phyloP scores from a whole-genome alignment of 2,888 invertebrate genomes.

The Drosophila pseudotalamancana region DNA sequence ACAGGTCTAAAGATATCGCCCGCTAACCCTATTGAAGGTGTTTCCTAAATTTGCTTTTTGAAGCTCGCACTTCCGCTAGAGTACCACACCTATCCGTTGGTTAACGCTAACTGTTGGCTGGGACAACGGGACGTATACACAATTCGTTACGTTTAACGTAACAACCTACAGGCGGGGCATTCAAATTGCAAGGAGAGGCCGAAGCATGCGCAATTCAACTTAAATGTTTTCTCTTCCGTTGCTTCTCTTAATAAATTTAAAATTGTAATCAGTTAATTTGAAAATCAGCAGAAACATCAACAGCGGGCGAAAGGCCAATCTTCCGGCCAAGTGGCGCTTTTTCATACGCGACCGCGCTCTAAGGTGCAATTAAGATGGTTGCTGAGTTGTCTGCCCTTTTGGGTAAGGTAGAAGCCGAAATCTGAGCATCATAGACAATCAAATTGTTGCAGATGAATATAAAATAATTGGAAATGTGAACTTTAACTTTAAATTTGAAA shows the following conservation, averaged over 20 bases:
- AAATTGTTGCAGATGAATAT: slow-evolving; percentile 8
- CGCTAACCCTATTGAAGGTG: neutral
- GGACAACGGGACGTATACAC: slow-evolving; percentile 15
- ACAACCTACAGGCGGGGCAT: slow-evolving; percentile 72
- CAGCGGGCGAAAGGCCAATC: slow-evolving; percentile 37
- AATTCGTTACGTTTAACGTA: slow-evolving; percentile 58
- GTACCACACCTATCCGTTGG: slow-evolving; percentile 51
- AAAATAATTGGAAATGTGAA: slow-evolving; percentile 21
- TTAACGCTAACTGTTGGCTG: slow-evolving; percentile 54
- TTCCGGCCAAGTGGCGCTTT: slow-evolving; percentile 35
- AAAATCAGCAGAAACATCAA: too few relatives aligned
- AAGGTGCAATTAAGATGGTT: slow-evolving; percentile 52
- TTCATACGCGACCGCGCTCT: slow-evolving; percentile 50
- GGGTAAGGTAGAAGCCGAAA: neutral
- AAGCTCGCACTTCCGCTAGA: slow-evolving; percentile 61
- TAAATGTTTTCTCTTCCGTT: neutral
- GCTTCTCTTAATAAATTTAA: slow-evolving; percentile 51
- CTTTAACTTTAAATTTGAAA: slow-evolving; percentile 1
- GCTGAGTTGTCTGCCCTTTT: slow-evolving; percentile 9
- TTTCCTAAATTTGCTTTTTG: slow-evolving; percentile 17
- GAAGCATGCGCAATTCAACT: slow-evolving; percentile 37
- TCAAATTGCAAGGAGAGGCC: slow-evolving; percentile 13
- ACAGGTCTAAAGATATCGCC: neutral
- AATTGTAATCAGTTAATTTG: slow-evolving; percentile 39
- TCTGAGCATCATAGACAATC: slow-evolving; percentile 9